phyloP scores from a whole-genome alignment of 2,797 vertebrate species.

The Streptopelia turtur region DNA sequence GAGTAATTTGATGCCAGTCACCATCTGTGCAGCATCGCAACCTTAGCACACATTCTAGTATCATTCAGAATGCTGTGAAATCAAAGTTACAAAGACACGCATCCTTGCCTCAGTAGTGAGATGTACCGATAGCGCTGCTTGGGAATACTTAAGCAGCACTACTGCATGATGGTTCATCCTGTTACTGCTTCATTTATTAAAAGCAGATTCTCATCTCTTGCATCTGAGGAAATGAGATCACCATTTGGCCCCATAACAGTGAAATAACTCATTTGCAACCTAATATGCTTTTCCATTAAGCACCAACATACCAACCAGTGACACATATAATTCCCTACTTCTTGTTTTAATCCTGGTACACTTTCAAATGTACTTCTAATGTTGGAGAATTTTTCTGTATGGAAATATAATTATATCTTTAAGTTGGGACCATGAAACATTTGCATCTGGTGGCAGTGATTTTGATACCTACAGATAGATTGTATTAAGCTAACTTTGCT shows the following conservation, averaged over 20 bases:
- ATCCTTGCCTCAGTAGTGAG: not conserved
- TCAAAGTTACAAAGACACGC: not conserved
- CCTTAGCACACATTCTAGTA: not conserved
- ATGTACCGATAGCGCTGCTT: not conserved
- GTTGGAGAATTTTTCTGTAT: not conserved
- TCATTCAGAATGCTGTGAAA: not conserved
- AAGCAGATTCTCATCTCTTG: not conserved
- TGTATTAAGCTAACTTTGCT: conserved; percentile 34
- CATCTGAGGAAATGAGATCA: not conserved
- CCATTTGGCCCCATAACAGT: not conserved
- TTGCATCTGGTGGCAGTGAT: conserved; percentile 13
- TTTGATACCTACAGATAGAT: conserved; percentile 22
- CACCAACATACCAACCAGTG: not conserved
- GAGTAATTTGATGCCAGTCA: not conserved
- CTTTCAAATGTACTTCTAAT: not conserved
- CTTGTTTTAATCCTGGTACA: conserved; percentile 2
- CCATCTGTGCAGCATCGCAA: conserved; percentile 30
- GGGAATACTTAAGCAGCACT: not conserved
- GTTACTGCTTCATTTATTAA: not conserved
- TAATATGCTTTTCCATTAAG: not conserved
- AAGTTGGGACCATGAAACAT: conserved; percentile 21
- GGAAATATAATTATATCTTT: not conserved
- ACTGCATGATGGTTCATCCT: not conserved
- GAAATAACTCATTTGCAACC: conserved; percentile 14
- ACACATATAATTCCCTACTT: not conserved